Percentiles rank a stretch among this genome's conserved stretches.
These are phyloP conservation scores for Amphipoea oculea DNA, from an alignment of 2,888 invertebrate species.

Conservation along the genomic window DNA sequence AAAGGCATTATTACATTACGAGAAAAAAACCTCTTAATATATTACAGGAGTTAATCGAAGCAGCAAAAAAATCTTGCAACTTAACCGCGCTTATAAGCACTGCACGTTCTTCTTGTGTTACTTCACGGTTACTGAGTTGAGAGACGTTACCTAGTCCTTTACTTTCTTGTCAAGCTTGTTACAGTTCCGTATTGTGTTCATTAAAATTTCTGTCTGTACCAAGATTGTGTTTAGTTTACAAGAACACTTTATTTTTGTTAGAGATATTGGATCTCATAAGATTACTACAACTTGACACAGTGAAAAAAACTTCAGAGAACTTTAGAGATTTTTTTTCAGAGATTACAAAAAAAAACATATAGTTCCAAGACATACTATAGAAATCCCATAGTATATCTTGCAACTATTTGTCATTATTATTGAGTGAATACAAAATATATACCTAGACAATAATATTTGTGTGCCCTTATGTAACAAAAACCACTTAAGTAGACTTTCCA, in stretches of 20 bases:
- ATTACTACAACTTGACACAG: not conserved
- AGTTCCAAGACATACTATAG: too few species aligned
- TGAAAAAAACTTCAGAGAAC: too few species aligned
- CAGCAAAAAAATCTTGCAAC: constrained; percentile 22
- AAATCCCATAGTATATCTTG: not conserved
- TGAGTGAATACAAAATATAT: not conserved
- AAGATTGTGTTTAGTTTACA: not conserved
- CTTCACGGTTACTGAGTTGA: constrained; percentile 35
- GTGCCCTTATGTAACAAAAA: not conserved
- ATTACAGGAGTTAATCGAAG: constrained; percentile 14
- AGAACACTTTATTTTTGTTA: not conserved
- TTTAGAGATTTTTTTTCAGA: too few species aligned
- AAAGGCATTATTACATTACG: constrained; percentile 3
- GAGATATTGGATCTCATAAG: not conserved
- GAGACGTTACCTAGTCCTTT: constrained; percentile 34
- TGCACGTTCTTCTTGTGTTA: constrained; percentile 40
- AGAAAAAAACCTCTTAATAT: constrained; percentile 11
- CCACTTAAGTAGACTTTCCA: not conserved
- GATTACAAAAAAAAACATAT: too few species aligned
- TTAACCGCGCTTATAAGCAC: constrained; percentile 37
- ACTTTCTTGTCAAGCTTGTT: constrained; percentile 31
- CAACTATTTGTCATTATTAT: not conserved
- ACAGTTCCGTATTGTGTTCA: not conserved
- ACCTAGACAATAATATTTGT: not conserved
- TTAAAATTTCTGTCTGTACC: not conserved